A percentile compares a stretch with the other conserved stretches of the same genome.
These are phyloP conservation scores for Pipistrellus pygmaeus DNA, from an alignment of 2,797 vertebrate genomes.

Conservation along the genomic window DNA sequence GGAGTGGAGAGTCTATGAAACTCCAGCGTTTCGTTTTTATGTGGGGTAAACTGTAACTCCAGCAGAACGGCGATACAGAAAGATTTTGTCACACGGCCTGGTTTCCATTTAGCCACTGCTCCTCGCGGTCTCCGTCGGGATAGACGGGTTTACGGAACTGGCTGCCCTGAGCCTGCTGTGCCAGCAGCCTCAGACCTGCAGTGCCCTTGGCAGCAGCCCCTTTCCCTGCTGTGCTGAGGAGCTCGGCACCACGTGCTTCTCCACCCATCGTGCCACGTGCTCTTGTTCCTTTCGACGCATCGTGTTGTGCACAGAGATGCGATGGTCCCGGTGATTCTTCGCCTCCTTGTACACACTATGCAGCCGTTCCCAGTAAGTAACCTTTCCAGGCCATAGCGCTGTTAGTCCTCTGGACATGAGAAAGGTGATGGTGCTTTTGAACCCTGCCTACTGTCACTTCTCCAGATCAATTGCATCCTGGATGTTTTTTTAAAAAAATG, in stretches of 20 bases:
- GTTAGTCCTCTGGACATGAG: conserved; percentile 96
- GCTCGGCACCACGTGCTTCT: conserved; percentile 93
- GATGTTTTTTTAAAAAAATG: conserved; percentile 63
- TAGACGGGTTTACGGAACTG: not conserved
- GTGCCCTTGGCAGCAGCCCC: not conserved
- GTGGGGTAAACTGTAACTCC: not conserved
- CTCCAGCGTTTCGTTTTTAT: not conserved
- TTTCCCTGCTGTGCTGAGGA: conserved; percentile 94
- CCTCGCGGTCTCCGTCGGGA: not conserved
- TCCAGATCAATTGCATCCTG: conserved; percentile 89
- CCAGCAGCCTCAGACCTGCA: not conserved
- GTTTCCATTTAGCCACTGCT: not conserved
- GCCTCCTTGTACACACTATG: conserved; percentile 94
- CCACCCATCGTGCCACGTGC: conserved; percentile 96
- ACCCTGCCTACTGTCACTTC: conserved; percentile 95
- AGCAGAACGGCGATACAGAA: too few relatives aligned
- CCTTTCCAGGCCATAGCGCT: conserved; percentile 94
- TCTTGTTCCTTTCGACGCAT: conserved; percentile 93
- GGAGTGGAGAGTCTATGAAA: not conserved
- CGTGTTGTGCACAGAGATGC: conserved; percentile 92
- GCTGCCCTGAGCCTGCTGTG: not conserved
- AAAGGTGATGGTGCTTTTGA: conserved; percentile 91
- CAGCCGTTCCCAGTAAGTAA: conserved; percentile 93
- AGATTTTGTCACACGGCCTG: not conserved
- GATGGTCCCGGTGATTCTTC: conserved; percentile 96